Percentiles rank a stretch among this genome's conserved stretches.
These are phyloP conservation scores for Eristalis pertinax DNA, from an alignment of 2,888 invertebrate species.

Conservation along the genomic window DNA sequence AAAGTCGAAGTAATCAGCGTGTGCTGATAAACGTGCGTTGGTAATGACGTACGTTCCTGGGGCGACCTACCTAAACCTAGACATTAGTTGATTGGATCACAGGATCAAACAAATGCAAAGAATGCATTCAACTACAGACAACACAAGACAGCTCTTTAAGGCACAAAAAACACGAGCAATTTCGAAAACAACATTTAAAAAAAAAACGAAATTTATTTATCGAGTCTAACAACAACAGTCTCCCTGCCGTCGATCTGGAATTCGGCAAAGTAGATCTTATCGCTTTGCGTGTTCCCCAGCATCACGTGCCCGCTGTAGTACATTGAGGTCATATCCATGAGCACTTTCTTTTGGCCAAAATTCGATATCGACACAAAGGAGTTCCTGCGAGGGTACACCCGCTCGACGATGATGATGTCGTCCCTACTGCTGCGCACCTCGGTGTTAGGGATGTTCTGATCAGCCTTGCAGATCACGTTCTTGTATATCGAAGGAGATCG, in stretches of 20 bases:
- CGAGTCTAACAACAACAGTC: slow-evolving; percentile 85
- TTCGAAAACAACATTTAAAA: slow-evolving; percentile 20
- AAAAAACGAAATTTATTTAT: slow-evolving; percentile 82
- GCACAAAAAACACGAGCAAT: background rate
- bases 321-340: slow-evolving; percentile 88
- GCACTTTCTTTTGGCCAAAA: slow-evolving; percentile 84
- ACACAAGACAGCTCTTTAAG: background rate
- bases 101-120: too few species aligned
- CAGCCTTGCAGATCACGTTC: slow-evolving; percentile 86
- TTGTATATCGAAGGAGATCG: slow-evolving; percentile 88
- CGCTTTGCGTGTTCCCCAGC: slow-evolving; percentile 73
- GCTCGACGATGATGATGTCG: slow-evolving; percentile 87
- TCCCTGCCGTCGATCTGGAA: slow-evolving; percentile 83
- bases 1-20: too few species aligned
- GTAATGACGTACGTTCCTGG: too few species aligned
- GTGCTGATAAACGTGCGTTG: too few species aligned
- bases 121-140: background rate
- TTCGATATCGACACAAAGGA: slow-evolving; percentile 90
- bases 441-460: slow-evolving; percentile 85
- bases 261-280: slow-evolving; percentile 81
- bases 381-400: slow-evolving; percentile 90
- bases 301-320: slow-evolving; percentile 86
- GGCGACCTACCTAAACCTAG: too few species aligned
- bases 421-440: slow-evolving; percentile 86
- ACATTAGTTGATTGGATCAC: too few species aligned